Conservation (phyloP, 2,888 invertebrate genomes). For the Luffia ferchaultella region DNA sequence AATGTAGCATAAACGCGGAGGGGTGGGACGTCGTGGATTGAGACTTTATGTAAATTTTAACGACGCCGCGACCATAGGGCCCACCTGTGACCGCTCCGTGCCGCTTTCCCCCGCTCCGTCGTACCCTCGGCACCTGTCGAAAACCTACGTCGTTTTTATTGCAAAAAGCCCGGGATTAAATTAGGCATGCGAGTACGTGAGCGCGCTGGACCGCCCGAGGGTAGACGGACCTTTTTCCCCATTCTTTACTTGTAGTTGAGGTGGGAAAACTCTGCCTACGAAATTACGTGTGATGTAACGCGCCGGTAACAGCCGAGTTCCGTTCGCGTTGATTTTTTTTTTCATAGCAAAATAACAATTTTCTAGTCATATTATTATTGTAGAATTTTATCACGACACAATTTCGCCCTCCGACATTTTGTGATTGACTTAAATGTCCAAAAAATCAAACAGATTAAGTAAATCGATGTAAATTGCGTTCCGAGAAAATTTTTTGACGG, state of each 20-base stretch:
- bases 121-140: constrained; percentile 51
- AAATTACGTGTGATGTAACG: neutral
- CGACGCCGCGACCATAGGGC: constrained; percentile 64
- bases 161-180: constrained; percentile 63
- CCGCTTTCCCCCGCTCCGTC: constrained; percentile 26
- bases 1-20: constrained; percentile 65
- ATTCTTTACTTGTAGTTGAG: neutral
- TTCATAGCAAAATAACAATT: too few species aligned
- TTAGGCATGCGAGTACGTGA: constrained; percentile 56
- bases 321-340: neutral
- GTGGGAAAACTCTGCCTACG: neutral
- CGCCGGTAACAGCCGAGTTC: neutral
- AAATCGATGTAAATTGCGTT: neutral
- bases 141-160: constrained; percentile 67
- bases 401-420: too few species aligned
- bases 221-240: neutral
- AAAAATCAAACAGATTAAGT: neutral
- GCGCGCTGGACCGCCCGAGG: constrained; percentile 12
- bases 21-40: constrained; percentile 58
- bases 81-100: constrained; percentile 57
- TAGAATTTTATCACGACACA: too few species aligned
- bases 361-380: too few species aligned
- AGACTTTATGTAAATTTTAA: constrained; percentile 68
- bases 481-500: neutral
- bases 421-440: too few species aligned